These are phyloP conservation scores for Temnothorax unifasciatus DNA, from an alignment of 2,888 invertebrate species.

Conservation along the genomic window DNA sequence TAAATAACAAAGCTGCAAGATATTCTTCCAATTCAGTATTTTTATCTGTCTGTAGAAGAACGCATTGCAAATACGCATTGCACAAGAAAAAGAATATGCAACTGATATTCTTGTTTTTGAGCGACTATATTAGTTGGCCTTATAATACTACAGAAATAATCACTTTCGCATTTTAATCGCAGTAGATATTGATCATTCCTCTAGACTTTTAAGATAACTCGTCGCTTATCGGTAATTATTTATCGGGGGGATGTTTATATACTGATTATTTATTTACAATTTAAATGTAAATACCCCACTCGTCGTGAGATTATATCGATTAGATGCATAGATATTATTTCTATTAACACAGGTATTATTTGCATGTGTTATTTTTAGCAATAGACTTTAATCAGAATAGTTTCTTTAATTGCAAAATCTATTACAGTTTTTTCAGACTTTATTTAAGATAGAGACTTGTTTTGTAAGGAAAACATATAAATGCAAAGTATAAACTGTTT, in stretches of 20 bases:
- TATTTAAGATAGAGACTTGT: not conserved
- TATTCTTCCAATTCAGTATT: constrained; percentile 58
- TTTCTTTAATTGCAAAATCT: not conserved
- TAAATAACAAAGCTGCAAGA: constrained; percentile 68
- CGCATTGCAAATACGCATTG: constrained; percentile 1
- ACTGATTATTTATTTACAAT: constrained; percentile 33
- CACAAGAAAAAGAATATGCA: not conserved
- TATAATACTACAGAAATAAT: not conserved
- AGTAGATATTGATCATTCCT: constrained; percentile 13
- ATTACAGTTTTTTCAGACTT: not conserved
- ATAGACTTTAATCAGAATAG: not conserved
- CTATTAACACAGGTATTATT: not conserved
- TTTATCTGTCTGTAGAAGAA: constrained; percentile 59
- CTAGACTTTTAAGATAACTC: constrained; percentile 20
- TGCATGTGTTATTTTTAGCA: not conserved
- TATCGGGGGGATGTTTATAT: not conserved
- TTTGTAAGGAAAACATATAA: not conserved
- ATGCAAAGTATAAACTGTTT: not conserved
- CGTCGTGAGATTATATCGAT: not conserved
- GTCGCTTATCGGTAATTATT: constrained; percentile 5
- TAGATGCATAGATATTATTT: not conserved
- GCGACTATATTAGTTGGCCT: not conserved
- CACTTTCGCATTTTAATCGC: constrained; percentile 12
- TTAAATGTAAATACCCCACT: not conserved
- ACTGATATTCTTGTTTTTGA: not conserved